Evolutionary conservation across 2,888 invertebrate genomes (phyloP), one percentile per base, ranked within the genome.

Genomic region (Meandrusa payeni): DNA sequence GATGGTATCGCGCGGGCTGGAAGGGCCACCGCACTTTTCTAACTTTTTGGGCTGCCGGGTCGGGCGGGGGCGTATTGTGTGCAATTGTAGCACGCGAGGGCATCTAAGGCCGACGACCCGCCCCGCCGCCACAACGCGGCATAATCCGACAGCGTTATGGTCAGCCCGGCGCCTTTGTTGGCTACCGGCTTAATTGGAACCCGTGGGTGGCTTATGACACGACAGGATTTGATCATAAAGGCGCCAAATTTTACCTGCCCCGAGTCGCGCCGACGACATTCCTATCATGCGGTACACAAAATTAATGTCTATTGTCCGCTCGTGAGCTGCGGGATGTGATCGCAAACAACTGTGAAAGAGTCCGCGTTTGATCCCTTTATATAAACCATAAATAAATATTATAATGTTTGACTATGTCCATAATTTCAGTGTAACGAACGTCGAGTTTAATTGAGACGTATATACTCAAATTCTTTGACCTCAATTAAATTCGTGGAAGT

Each of bases 131-230:
- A 66, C n/a, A n/a, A 64, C 60, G 62, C 55, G 64, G 69, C 66
- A 74, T 83, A 85, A 85, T 81, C 85, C 73, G 82, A 83, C 85
- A 81, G 76, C 72, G 74, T 78, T 78, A 82, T 74, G 76, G 72
- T 62, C 73, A 69, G 72, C 68, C 59, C 76, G 81, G 72, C 77
- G 75, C 79, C 83, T 85, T 85, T 83, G 83, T 81, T 70, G 70
- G 71, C 81, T 81, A 80, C 81, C 82, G 78, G 76, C 83, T 78
- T 82, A 82, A 82, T 83, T 78, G 79, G 76, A 69, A 65, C 64
- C 73, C 77, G 83, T 85, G 83, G 86, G 85, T 83, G 82, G 83
- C 83, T 77, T 81, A 82, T 82, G 82, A 85, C 77, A 82, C 73
- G 81, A 74, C 79, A 79, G 79, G 83, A 82, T 79, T 70, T 75